These are phyloP conservation scores for Samia ricini DNA, from an alignment of 1,140 invertebrate species.

Conservation along the genomic window DNA sequence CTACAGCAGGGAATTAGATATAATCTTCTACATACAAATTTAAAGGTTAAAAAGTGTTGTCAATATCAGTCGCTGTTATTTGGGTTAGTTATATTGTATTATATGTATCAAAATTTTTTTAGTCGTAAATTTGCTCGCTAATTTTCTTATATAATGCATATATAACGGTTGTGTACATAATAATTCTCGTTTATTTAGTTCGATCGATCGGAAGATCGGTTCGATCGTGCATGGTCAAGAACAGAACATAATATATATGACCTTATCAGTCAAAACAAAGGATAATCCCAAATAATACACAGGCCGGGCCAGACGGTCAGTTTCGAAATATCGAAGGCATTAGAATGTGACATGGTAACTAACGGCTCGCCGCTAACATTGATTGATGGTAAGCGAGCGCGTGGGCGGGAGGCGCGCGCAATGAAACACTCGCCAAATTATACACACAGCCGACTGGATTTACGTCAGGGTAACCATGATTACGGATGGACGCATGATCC, in stretches of 20 bases:
- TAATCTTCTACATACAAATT: too few relatives aligned
- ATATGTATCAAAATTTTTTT: neutral
- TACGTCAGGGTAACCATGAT: slow-evolving; percentile 1
- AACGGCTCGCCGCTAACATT: slow-evolving; percentile 44
- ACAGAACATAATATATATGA: slow-evolving; percentile 22
- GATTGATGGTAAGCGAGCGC: slow-evolving; percentile 57
- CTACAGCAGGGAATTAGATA: too few relatives aligned
- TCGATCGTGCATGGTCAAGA: neutral
- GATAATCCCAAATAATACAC: slow-evolving; percentile 41
- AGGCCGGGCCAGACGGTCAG: slow-evolving; percentile 43
- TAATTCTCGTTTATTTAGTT: neutral
- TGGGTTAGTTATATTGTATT: too few relatives aligned
- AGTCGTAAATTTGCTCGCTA: neutral
- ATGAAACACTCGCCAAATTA: slow-evolving; percentile 64
- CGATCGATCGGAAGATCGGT: neutral
- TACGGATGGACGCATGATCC: too few relatives aligned
- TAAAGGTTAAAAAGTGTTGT: too few relatives aligned
- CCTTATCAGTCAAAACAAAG: slow-evolving; percentile 25
- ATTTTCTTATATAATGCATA: neutral
- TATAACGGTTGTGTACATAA: too few relatives aligned
- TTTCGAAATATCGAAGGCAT: slow-evolving; percentile 54
- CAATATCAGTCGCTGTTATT: too few relatives aligned
- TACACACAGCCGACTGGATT: slow-evolving; percentile 33
- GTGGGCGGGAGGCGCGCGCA: slow-evolving; percentile 51
- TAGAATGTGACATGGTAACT: slow-evolving; percentile 66